A percentile compares a stretch with the other conserved stretches of the same genome.
These are phyloP conservation scores for Melieria omissa DNA, from an alignment of 2,888 invertebrate genomes.

Conservation along the genomic window DNA sequence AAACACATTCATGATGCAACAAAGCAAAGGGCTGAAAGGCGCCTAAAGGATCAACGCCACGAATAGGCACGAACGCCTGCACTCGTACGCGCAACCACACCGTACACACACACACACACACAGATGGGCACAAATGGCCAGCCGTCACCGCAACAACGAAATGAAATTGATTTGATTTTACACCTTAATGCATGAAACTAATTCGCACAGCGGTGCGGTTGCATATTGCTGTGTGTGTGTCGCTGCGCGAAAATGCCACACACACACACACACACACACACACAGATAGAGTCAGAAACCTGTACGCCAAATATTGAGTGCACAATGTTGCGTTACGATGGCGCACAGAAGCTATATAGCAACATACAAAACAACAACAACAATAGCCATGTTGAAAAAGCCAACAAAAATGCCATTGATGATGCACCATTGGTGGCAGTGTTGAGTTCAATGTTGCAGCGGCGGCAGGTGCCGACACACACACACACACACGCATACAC, in stretches of 20 bases:
- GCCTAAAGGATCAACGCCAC: neutral
- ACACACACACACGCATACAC: neutral
- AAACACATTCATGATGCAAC: too few relatives aligned
- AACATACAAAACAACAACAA: neutral
- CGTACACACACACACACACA: neutral
- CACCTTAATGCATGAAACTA: constrained; percentile 21
- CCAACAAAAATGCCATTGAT: too few relatives aligned
- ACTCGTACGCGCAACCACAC: neutral
- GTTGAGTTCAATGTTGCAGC: neutral
- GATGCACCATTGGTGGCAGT: too few relatives aligned
- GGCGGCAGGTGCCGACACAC: neutral
- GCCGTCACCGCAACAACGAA: neutral
- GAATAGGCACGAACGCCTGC: neutral
- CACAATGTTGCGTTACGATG: too few relatives aligned
- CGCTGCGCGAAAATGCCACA: neutral
- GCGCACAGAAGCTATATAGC: neutral
- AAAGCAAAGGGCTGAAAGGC: neutral
- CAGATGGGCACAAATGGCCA: neutral
- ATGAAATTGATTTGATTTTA: constrained; percentile 8
- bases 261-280: constrained; percentile 13
- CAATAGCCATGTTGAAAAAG: neutral
- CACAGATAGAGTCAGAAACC: neutral
- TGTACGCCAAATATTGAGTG: too few relatives aligned
- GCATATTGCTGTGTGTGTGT: neutral
- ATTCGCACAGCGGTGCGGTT: neutral